Base-by-base conservation (phyloP, 1,140 invertebrate genomes). In the Drosophila pectinifera region DNA sequence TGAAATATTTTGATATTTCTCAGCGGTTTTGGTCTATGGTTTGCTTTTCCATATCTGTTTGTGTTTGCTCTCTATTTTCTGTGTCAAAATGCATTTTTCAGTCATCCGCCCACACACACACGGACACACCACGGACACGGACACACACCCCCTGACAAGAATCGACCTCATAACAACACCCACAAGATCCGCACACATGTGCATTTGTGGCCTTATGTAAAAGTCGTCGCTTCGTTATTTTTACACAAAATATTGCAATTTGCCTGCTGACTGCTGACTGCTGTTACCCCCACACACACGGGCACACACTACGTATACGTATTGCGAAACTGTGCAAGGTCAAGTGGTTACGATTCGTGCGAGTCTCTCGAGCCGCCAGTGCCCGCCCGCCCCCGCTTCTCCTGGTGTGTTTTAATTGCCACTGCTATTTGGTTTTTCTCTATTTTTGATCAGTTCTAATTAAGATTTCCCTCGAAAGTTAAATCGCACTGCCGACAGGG, bases 71-170 rank as follows among this genome's bases (percentile, higher is more conserved):
- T 20, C 16, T 58, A 36, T 48, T 80, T 82, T 88, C 70, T 86
- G 84, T 86, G 83, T 88, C 83, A 83, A 88, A 53, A 79, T 86
- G 83, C 83, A 86, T 86, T 86, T 86, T 88, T 65, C 83, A 86
- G 83, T 88, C 83, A 86, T 88, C 79, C 76, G 61, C 80, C 78
- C 46, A 49, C 80, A 61, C 22, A 42, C 22, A 68, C 13, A 16
- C n/a, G 16, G 4, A 10, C 7, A n/a, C 5, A 18, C 8, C 7
- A n/a, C 2, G 4, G 4, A 18, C 11, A 31, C 31, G 20, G 14
- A 34, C 28, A 34, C 48, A 51, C 26, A 49, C 28, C 49, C 31
- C 49, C 49, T 36, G 18, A 48, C 53, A 39, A 64, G 68, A 70
- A 79, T 82, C 82, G 83, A 88, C 78, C 82, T 82, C 74, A 83